Evolutionary conservation across 2,888 invertebrate species (phyloP).

Genomic region (Drosophila nr. perissopoda): DNA sequence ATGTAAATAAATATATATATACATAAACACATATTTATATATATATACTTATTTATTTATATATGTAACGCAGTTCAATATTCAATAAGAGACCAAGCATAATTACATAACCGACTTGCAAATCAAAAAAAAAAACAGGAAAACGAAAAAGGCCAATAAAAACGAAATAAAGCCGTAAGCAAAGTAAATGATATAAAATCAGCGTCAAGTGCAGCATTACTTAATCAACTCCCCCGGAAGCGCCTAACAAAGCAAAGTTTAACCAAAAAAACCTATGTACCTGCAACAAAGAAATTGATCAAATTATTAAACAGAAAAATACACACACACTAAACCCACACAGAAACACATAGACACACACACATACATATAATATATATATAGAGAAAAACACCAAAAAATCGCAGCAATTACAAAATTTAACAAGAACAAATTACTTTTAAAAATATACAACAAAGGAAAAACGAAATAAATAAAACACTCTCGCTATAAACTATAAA

Average conservation of each 20-base stretch:
- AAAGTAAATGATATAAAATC: constrained; percentile 11
- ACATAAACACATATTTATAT: neutral
- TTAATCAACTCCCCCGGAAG: constrained; percentile 70
- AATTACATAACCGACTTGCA: constrained; percentile 81
- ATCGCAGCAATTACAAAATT: constrained; percentile 40
- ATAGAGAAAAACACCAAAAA: neutral
- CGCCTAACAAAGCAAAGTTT: constrained; percentile 44
- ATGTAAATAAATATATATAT: constrained; percentile 1
- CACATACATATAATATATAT: neutral
- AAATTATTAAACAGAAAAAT: constrained; percentile 45
- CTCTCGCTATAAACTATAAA: constrained; percentile 32
- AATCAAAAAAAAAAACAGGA: constrained; percentile 35
- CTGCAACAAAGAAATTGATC: constrained; percentile 75
- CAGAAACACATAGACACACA: constrained; percentile 17
- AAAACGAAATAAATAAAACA: constrained; percentile 7
- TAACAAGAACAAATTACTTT: constrained; percentile 69
- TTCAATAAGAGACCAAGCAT: constrained; percentile 82
- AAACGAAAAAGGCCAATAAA: constrained; percentile 5
- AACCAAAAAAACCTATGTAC: constrained; percentile 68
- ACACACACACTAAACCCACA: constrained; percentile 18
- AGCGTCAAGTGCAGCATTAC: constrained; percentile 69
- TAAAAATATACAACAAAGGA: constrained; percentile 65
- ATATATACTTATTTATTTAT: neutral
- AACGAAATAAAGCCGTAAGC: neutral
- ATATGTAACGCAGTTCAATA: constrained; percentile 76